Percentiles rank a stretch among this genome's conserved stretches.
phyloP scores from a whole-genome alignment of 1,140 invertebrate genomes.

The Ceratitis capitata region DNA sequence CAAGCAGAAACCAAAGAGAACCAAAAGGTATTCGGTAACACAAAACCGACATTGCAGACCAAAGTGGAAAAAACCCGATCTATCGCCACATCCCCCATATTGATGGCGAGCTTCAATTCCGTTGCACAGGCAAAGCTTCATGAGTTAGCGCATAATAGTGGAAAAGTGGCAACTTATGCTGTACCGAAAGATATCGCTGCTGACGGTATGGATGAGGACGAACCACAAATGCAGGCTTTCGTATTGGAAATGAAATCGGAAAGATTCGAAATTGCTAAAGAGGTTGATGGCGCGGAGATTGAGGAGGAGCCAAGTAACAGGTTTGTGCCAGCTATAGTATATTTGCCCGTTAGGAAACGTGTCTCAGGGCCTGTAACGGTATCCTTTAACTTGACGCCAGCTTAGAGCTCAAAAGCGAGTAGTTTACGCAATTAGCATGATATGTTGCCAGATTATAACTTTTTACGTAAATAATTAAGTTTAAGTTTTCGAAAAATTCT shows the following conservation, averaged over 20 bases:
- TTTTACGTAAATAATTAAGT: too few relatives aligned
- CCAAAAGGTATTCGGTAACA: background rate
- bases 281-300: conserved; percentile 45
- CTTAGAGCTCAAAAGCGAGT: conserved; percentile 68
- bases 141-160: conserved; percentile 54
- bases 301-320: conserved; percentile 64
- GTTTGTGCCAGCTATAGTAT: conserved; percentile 89
- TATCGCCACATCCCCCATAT: conserved; percentile 56
- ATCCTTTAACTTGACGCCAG: conserved; percentile 91
- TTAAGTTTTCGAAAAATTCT: too few relatives aligned
- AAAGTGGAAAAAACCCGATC: conserved; percentile 41
- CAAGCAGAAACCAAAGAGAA: background rate
- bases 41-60: background rate
- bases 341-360: conserved; percentile 87
- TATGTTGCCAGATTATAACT: conserved; percentile 12
- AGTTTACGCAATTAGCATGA: background rate
- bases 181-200: conserved; percentile 50
- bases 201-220: conserved; percentile 28
- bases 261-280: conserved; percentile 46
- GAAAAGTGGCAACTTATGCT: conserved; percentile 55
- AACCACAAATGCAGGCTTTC: conserved; percentile 63
- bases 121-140: background rate
- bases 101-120: background rate
- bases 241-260: conserved; percentile 63
- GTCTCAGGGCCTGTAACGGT: conserved; percentile 83